These are phyloP conservation scores for Brachyhypopomus gauderio DNA, from an alignment of 2,113 vertebrate genomes.

Conservation along the genomic window DNA sequence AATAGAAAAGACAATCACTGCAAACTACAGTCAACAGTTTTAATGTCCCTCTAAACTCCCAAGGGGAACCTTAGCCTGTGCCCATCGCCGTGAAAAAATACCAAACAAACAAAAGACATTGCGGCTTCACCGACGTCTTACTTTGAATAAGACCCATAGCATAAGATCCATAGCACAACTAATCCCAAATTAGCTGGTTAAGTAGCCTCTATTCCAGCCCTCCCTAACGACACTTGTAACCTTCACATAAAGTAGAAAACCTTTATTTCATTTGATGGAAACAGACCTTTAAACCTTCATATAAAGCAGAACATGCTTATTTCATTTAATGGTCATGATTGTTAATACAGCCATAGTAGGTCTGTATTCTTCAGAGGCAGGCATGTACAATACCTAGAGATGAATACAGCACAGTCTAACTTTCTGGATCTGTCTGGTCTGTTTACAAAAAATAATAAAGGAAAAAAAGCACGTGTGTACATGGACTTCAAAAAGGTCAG, in stretches of 20 bases:
- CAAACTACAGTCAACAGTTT: not conserved
- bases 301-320: not conserved
- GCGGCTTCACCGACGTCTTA: not conserved
- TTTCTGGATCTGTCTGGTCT: not conserved
- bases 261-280: not conserved
- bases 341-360: not conserved
- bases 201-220: not conserved
- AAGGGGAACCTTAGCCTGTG: slow-evolving; percentile 5
- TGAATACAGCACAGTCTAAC: not conserved
- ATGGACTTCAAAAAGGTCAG: not conserved
- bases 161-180: not conserved
- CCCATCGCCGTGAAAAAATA: not conserved
- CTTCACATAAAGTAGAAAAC: not conserved
- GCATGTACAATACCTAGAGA: not conserved
- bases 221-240: not conserved
- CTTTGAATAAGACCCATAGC: not conserved
- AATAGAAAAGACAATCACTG: not conserved
- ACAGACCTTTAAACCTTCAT: not conserved
- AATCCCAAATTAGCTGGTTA: not conserved
- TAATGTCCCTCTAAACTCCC: not conserved
- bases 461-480: not conserved
- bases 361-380: slow-evolving; percentile 12
- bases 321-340: not conserved
- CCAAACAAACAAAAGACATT: not conserved
- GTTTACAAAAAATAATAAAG: not conserved